Conservation (phyloP, 2,888 invertebrate species). For the Pollenia labialis region DNA sequence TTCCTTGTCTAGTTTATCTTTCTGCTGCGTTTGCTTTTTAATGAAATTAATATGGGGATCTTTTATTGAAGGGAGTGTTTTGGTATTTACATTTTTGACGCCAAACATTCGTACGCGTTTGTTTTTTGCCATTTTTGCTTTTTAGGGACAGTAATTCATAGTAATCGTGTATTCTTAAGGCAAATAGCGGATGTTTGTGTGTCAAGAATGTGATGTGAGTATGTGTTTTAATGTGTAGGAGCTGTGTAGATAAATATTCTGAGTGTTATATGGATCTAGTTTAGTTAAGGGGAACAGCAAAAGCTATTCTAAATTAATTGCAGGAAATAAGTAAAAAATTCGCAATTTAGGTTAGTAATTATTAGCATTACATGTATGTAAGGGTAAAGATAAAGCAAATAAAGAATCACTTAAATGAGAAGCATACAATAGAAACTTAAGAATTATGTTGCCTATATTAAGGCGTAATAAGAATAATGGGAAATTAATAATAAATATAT, state of each 20-base stretch:
- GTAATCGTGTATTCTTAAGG: not conserved
- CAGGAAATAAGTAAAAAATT: constrained; percentile 49
- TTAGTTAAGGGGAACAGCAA: not conserved
- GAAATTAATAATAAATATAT: too few relatives aligned
- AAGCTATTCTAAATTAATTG: constrained; percentile 51
- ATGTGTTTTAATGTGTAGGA: constrained; percentile 38
- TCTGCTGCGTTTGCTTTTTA: constrained; percentile 12
- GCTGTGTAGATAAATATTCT: not conserved
- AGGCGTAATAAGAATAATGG: not conserved
- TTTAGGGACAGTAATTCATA: constrained; percentile 1
- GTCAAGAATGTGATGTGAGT: not conserved
- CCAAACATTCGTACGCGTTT: constrained; percentile 4
- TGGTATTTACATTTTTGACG: constrained; percentile 53
- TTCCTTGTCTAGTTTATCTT: not conserved
- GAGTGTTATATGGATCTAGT: not conserved
- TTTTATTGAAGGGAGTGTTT: constrained; percentile 56
- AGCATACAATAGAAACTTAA: not conserved
- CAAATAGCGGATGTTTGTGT: not conserved
- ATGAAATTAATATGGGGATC: constrained; percentile 44
- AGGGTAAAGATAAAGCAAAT: not conserved
- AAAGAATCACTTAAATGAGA: not conserved
- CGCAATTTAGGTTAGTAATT: constrained; percentile 35
- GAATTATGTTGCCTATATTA: not conserved
- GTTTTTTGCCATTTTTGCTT: constrained; percentile 2
- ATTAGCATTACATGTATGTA: not conserved